Evolutionary conservation across 2,113 vertebrate species (phyloP), one percentile per base, ranked within the genome.

Genomic region (Lophochroa leadbeateri): DNA sequence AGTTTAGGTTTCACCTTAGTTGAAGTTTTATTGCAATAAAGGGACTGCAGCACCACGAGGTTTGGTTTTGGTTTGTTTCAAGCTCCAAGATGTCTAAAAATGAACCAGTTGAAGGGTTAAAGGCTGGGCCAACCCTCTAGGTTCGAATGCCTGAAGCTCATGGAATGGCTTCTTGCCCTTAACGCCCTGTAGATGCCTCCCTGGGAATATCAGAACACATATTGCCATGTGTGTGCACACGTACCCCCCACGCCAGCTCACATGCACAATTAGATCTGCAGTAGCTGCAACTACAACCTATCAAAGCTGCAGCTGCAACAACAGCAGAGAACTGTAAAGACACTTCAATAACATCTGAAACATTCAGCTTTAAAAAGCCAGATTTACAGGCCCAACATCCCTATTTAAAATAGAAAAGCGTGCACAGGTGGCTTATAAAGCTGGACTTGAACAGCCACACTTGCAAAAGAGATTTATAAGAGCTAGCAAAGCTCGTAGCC

Each of bases 381-480:
- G 12, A 1, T 90, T 95, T 60, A 79, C 5, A 4, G 69, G 76
- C 58, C 89, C 90, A 39, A 3, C 0, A 3, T 39, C 84, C 89
- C 89, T 3, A 52, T 70, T 70, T 89, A 53, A 71, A 92, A 12
- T 16, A 75, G 27, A 58, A 33, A 46, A 18, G 49, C 31, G 0
- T 3, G 82, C 88, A 43, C 92, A 92, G 91, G 93, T 96, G 96
- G 24, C 88, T 43, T 76, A 78, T 95, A 96, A 96, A 97, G 47
- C 33, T 1, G 28, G 23, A 10, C 49, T 81, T 81, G 20, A 85
- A 57, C 92, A 55, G 88, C 92, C 92, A 50, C 60, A 1, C 83
- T 95, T 7, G 71, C 84, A 81, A 68, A 43, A 75, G 68, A 68
- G 46, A 70, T 90, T 90, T 94, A 74, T 75, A 71, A 69, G 94